phyloP scores from a whole-genome alignment of 2,113 vertebrate genomes.

The Sardina pilchardus region DNA sequence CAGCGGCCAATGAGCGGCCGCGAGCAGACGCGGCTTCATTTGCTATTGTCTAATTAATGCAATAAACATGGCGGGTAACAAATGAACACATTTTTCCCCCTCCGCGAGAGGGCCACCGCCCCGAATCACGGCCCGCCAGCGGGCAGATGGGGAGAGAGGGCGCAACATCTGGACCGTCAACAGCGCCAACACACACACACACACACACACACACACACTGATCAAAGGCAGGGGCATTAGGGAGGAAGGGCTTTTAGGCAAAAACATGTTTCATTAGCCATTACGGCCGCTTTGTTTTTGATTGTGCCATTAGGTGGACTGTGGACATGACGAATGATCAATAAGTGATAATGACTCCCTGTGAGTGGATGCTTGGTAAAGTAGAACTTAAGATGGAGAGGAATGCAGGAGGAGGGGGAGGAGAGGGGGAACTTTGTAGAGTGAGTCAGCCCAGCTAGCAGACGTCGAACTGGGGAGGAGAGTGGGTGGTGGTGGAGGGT shows the following conservation, averaged over 20 bases:
- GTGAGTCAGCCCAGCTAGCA: no score
- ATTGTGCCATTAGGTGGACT: neutral
- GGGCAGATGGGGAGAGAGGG: slow-evolving; percentile 77
- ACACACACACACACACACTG: slow-evolving; percentile 5
- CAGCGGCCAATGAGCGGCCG: slow-evolving; percentile 87
- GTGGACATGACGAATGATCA: neutral
- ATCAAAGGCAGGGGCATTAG: neutral
- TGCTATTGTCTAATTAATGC: slow-evolving; percentile 98
- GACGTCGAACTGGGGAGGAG: neutral
- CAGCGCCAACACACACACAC: slow-evolving; percentile 58
- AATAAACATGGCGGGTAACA: slow-evolving; percentile 88
- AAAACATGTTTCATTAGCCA: neutral
- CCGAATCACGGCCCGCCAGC: slow-evolving; percentile 60
- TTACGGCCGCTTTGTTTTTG: neutral
- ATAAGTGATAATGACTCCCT: neutral
- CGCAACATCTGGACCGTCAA: slow-evolving; percentile 85
- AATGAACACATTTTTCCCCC: slow-evolving; percentile 81
- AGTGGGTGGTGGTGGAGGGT: neutral
- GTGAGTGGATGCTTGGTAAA: neutral
- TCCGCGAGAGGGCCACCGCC: slow-evolving; percentile 70
- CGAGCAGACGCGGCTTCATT: slow-evolving; percentile 90
- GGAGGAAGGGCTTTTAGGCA: no score
- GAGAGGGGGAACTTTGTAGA: no score
- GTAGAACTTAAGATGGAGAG: neutral
- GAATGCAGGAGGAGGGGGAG: neutral